Evolutionary conservation across 2,113 vertebrate genomes (phyloP).

Genomic region (Excalfactoria chinensis): DNA sequence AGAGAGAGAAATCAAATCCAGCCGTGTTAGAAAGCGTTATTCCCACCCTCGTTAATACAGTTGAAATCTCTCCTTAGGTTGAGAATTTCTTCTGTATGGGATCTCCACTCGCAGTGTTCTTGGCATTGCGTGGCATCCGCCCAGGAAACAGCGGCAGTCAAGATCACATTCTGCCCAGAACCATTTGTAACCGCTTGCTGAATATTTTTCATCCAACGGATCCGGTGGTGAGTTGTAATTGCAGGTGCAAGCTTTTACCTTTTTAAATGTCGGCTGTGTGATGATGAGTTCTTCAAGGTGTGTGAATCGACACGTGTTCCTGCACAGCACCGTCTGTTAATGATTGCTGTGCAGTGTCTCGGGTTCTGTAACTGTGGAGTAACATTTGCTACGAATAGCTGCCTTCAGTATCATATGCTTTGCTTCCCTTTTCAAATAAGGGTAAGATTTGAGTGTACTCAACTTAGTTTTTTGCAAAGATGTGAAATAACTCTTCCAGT

Average conservation of each 20-base stretch:
- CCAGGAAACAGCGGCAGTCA: conserved; percentile 90
- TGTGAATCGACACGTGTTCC: background rate
- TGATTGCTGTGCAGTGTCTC: background rate
- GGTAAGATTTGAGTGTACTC: background rate
- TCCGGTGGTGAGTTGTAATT: conserved; percentile 90
- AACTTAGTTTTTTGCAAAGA: background rate
- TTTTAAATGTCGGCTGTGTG: background rate
- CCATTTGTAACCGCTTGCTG: conserved; percentile 90
- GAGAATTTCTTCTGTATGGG: conserved; percentile 99
- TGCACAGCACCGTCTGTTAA: background rate
- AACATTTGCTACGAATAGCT: background rate
- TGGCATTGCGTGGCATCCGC: conserved; percentile 94
- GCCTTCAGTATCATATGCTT: background rate
- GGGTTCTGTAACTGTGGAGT: background rate
- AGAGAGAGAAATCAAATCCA: background rate
- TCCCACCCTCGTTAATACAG: background rate
- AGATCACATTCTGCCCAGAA: conserved; percentile 94
- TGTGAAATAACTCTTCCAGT: background rate
- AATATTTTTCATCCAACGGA: conserved; percentile 99
- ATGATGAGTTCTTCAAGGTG: background rate
- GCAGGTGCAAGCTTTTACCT: background rate
- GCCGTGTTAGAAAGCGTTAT: background rate
- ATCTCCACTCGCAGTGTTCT: conserved; percentile 94
- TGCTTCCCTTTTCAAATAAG: background rate
- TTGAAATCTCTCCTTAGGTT: conserved; percentile 83